These are phyloP conservation scores for Dryas iulia DNA, from an alignment of 1,140 invertebrate species.

Conservation along the genomic window DNA sequence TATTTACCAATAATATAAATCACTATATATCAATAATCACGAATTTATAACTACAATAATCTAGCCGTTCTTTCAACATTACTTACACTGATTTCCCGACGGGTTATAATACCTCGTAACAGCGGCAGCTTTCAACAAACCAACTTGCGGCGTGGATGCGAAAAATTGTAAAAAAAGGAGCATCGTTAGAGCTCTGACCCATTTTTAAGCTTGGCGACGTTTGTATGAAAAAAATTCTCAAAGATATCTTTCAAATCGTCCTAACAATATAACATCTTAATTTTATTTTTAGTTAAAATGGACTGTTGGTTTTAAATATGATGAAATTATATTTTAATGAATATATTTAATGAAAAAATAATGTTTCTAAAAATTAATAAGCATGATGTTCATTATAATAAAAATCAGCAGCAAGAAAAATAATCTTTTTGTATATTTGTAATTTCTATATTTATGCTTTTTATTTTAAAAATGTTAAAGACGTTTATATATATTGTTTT, in stretches of 20 bases:
- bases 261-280: slow-evolving; percentile 28
- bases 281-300: slow-evolving; percentile 14
- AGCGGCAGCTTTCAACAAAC: slow-evolving; percentile 30
- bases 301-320: background rate
- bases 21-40: background rate
- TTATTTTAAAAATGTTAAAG: no score
- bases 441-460: no score
- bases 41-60: background rate
- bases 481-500: no score
- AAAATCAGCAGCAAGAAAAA: no score
- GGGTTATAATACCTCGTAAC: slow-evolving; percentile 30
- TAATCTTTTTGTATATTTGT: no score
- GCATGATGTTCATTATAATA: no score
- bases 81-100: slow-evolving; percentile 30
- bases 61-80: background rate
- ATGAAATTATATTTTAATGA: background rate
- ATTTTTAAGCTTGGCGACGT: slow-evolving; percentile 35
- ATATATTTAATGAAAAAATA: background rate
- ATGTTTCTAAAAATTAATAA: background rate
- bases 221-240: slow-evolving; percentile 21
- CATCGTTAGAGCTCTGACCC: slow-evolving; percentile 56
- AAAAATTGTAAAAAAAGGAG: slow-evolving; percentile 54
- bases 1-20: background rate
- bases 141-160: slow-evolving; percentile 33
- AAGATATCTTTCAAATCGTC: slow-evolving; percentile 29